Evolutionary conservation across 2,113 vertebrate genomes (phyloP), one percentile per base, ranked within the genome.

Genomic region (Dipodomys ordii): DNA sequence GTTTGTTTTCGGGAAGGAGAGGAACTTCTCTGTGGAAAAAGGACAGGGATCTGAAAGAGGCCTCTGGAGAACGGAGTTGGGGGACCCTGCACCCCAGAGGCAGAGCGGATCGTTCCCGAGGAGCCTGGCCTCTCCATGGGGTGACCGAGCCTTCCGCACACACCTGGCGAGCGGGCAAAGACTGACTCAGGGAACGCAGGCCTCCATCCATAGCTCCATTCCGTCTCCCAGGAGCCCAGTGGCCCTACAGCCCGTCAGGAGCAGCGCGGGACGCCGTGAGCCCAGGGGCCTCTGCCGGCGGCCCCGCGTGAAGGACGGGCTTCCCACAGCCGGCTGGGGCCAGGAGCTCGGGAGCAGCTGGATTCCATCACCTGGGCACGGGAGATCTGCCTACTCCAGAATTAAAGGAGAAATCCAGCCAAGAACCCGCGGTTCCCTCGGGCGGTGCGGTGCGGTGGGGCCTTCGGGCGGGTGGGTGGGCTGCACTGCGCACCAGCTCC

Each of bases 401-500:
- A 98, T 97, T 88, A 97, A 98, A 98, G 96, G 92, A 16, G 92
- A 95, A 97, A 98, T 98, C 97, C 95, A 0, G n/a, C 49, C 12
- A 9, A 12, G 8, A 9, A 49, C 49, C 49, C 10, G 12, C 12
- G 49, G 49, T 49, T 12, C 49, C 49, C 49, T 49, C 49, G 8
- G 49, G 49, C 4, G 49, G 49, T 99, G 39, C 39, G 39, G 39
- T 39, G 39, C 5, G 39, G 39, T 39, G 39, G 39, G 39, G 39
- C 39, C 39, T 39, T 39, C 39, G 39, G 39, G 39, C 39, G 39
- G 39, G 39, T 5, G 39, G 39, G 39, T 0, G 39, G 39, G 39
- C 39, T 39, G 39, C 39, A 39, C 39, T 39, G 39, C 5, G 39
- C 99, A 99, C 99, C 99, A 99, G 99, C 99, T 99, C 99, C 99